Evolutionary conservation across 2,888 invertebrate species (phyloP).

Genomic region (Agriopis aurantiaria): DNA sequence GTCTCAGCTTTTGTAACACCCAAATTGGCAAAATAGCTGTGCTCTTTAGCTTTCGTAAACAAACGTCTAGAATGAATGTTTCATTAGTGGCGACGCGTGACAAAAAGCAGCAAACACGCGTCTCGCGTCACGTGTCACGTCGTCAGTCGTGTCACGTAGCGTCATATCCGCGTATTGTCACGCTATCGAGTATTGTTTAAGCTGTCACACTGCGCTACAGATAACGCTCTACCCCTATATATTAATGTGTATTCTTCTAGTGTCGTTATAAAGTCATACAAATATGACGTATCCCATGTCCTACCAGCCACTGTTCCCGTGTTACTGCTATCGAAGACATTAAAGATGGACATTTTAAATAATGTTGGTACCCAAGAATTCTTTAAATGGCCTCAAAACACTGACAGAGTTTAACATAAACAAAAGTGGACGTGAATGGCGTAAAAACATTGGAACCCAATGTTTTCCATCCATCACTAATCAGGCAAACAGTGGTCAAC

Average conservation of each 20-base stretch:
- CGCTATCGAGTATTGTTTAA: conserved; percentile 42
- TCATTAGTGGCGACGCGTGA: conserved; percentile 37
- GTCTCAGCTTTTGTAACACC: neutral
- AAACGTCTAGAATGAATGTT: conserved; percentile 40
- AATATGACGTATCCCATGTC: too few species aligned
- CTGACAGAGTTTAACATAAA: too few species aligned
- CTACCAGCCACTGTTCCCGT: too few species aligned
- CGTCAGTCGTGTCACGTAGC: conserved; percentile 10
- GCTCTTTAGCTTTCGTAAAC: neutral
- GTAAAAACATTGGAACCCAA: too few species aligned
- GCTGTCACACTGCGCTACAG: conserved; percentile 34
- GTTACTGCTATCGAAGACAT: too few species aligned
- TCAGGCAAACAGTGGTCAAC: too few species aligned
- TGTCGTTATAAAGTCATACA: too few species aligned
- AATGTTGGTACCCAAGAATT: too few species aligned
- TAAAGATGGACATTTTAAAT: too few species aligned
- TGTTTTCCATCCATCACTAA: too few species aligned
- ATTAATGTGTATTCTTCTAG: neutral
- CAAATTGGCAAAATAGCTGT: neutral
- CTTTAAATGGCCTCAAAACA: too few species aligned
- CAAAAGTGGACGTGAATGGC: too few species aligned
- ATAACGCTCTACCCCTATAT: neutral
- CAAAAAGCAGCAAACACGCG: conserved; percentile 26
- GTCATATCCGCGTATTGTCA: conserved; percentile 46
- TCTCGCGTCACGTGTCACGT: conserved; percentile 20